Evolutionary conservation across 2,888 invertebrate species (phyloP).

Genomic region (Prosopocoilus inquinatus): DNA sequence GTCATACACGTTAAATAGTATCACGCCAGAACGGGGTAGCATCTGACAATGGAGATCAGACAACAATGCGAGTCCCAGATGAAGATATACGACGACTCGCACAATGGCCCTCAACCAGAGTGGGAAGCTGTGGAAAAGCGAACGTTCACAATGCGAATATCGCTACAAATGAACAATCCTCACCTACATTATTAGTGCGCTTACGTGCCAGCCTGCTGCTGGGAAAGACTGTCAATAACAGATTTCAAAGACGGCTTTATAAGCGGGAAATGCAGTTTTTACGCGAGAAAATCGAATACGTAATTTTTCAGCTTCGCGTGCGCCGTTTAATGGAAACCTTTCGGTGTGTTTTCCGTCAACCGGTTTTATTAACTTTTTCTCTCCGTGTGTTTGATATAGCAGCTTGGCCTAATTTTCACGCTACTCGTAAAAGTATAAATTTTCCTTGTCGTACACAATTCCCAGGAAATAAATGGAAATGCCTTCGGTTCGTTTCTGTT

Average conservation of each 20-base stretch:
- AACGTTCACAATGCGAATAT: constrained; percentile 25
- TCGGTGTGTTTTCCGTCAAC: too few relatives aligned
- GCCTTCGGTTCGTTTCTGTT: too few relatives aligned
- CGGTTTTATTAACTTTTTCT: too few relatives aligned
- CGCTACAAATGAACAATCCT: constrained; percentile 28
- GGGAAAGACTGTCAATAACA: constrained; percentile 7
- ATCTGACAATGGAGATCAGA: constrained; percentile 33
- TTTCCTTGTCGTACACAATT: too few relatives aligned
- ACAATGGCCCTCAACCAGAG: constrained; percentile 29
- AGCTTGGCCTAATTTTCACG: too few relatives aligned
- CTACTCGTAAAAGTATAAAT: too few relatives aligned
- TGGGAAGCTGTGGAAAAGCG: constrained; percentile 30
- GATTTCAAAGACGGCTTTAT: not conserved
- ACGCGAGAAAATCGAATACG: too few relatives aligned
- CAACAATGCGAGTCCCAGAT: constrained; percentile 33
- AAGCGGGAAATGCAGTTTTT: too few relatives aligned
- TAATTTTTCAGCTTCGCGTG: too few relatives aligned
- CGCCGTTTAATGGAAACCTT: too few relatives aligned
- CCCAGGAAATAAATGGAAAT: too few relatives aligned
- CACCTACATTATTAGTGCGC: constrained; percentile 23
- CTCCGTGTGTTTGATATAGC: too few relatives aligned
- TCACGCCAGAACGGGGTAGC: not conserved
- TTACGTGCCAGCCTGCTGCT: not conserved
- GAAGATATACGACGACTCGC: constrained; percentile 33
- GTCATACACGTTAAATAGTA: not conserved